Evolutionary conservation across 2,113 vertebrate genomes (phyloP).

Genomic region (Corythornis cristatus): DNA sequence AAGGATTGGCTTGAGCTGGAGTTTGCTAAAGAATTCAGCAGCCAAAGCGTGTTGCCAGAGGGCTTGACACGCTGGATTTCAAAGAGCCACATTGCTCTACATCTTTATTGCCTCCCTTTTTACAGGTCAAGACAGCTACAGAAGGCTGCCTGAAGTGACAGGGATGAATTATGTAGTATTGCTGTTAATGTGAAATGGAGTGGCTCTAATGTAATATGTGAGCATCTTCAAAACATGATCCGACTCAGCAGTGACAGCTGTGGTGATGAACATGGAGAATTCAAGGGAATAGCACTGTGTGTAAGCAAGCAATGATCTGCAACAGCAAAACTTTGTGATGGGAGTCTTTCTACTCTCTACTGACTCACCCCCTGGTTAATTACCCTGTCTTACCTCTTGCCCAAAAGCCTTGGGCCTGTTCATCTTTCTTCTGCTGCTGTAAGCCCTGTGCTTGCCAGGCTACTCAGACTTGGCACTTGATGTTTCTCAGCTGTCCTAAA

Average conservation of each 20-base stretch:
- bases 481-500: not conserved
- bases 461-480: not conserved
- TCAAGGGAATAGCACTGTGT: conserved; percentile 11
- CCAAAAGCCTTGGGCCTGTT: not conserved
- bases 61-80: conserved; percentile 23
- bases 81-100: not conserved
- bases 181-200: conserved; percentile 60
- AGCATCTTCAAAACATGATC: conserved; percentile 58
- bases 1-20: not conserved
- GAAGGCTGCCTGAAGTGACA: conserved; percentile 48
- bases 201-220: conserved; percentile 64
- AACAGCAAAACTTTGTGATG: conserved; percentile 39
- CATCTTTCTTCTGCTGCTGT: not conserved
- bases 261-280: conserved; percentile 44
- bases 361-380: not conserved
- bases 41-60: not conserved
- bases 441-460: not conserved
- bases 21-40: not conserved
- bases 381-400: not conserved
- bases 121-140: conserved; percentile 45
- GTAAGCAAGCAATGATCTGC: conserved; percentile 53
- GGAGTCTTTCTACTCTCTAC: not conserved
- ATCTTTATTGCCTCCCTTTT: conserved; percentile 51
- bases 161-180: conserved; percentile 56
- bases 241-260: conserved; percentile 42